Conservation (phyloP, 2,888 invertebrate genomes). For the Horisme vitalbata region DNA sequence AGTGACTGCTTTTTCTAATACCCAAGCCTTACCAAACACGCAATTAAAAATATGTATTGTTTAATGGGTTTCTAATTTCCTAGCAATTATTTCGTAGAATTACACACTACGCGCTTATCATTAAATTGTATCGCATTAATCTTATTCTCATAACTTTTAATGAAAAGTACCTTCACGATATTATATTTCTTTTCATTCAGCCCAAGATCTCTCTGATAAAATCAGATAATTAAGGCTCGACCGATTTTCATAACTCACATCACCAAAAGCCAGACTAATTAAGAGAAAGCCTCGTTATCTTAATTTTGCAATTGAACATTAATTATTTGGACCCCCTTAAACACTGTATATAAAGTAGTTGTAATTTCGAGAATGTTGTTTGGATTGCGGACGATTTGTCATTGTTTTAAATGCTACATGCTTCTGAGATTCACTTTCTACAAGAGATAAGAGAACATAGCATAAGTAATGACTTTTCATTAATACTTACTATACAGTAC, state of each 20-base stretch:
- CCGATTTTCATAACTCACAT: conserved; percentile 24
- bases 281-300: conserved; percentile 29
- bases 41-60: not conserved
- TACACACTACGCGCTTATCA: not conserved
- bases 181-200: conserved; percentile 12
- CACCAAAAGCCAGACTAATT: conserved; percentile 19
- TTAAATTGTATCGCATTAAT: conserved; percentile 7
- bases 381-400: conserved; percentile 5
- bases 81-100: not conserved
- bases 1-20: not conserved
- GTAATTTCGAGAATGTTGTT: conserved; percentile 5
- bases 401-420: conserved; percentile 7
- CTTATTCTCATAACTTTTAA: conserved; percentile 5
- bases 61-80: not conserved
- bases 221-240: conserved; percentile 16
- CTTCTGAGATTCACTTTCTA: conserved; percentile 10
- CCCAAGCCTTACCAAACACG: not conserved
- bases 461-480: too few species aligned
- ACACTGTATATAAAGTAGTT: conserved; percentile 3
- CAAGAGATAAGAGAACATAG: too few species aligned
- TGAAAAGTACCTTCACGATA: not conserved
- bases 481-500: too few species aligned
- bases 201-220: conserved; percentile 13
- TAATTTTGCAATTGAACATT: conserved; percentile 14
- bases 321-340: conserved; percentile 12